Evolutionary conservation across 2,888 invertebrate genomes (phyloP), one percentile per base, ranked within the genome.

Genomic region (Rotaria sp.): DNA sequence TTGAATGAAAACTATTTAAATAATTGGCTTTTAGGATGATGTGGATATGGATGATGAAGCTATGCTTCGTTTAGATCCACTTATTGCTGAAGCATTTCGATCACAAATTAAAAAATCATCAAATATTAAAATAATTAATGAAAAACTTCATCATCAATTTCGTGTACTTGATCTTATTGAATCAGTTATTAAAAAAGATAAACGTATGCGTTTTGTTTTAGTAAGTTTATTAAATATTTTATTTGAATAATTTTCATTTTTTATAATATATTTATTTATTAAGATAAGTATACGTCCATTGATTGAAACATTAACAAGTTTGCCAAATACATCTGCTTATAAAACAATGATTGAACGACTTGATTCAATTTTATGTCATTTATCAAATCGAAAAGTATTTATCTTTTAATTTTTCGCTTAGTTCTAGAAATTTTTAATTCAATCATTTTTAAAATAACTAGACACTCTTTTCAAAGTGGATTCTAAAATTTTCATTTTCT

Each of bases 31-130:
- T 38, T 80, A 80, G 75, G 75, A 80, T 35, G 67, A 67, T 80
- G 45, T 80, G 1, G 75, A 80, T 26, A 80, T 80, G 75, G 75
- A 80, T 41, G 75, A 80, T 45, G 75, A 80, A 80, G 75, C 75
- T 10, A 80, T 80, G 75, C 75, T 80, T 41, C 75, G 75, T 45
- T 80, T 80, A 80, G 75, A 80, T 45, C 75, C 75, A 80, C 41
- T 80, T 11, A 80, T 80, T 80, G 75, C 75, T 45, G 75, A 80
- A 80, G 75, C 75, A 80, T 80, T 80, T 80, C 75, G 75, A 80
- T 80, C 75, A 45, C 75, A 80, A 80, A 41, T 80, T 2, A 80
- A 45, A 80, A 80, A 80, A 80, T 80, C 75, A 80, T 80, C 75
- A 4, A 80, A 38, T 26, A 41, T 41, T 18, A 80, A 80, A 80